Conservation (phyloP, 2,888 invertebrate genomes). For the Drosophila melanocephala region DNA sequence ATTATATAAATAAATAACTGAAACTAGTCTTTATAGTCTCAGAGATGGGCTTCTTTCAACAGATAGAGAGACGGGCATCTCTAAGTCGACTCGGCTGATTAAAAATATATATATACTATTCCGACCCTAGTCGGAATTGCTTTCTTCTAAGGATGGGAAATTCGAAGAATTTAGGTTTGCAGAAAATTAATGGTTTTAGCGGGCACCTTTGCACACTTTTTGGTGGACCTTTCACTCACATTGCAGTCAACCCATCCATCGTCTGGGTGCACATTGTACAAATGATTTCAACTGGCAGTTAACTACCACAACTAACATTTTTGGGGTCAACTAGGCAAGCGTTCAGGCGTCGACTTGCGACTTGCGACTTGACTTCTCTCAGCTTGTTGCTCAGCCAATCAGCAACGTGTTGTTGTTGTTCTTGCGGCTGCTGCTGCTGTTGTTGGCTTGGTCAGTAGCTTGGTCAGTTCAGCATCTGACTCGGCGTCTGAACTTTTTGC, state of each 20-base stretch:
- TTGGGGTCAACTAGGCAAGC: conserved; percentile 57
- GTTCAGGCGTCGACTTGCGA: conserved; percentile 47
- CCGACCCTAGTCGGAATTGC: background rate
- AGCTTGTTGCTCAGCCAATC: conserved; percentile 26
- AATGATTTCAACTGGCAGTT: conserved; percentile 44
- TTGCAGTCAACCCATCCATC: conserved; percentile 14
- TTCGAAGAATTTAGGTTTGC: conserved; percentile 1
- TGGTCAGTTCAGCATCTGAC: conserved; percentile 30
- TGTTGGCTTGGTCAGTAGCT: conserved; percentile 35
- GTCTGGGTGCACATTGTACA: conserved; percentile 29
- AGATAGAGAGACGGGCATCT: background rate
- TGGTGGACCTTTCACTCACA: conserved; percentile 41
- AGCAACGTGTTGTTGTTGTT: conserved; percentile 15
- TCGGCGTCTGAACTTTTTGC: conserved; percentile 42
- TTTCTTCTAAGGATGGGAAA: background rate
- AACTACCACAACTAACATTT: conserved; percentile 37
- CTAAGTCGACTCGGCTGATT: background rate
- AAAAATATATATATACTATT: background rate
- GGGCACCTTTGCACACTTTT: conserved; percentile 8
- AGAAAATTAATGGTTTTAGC: conserved; percentile 5
- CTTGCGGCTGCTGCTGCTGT: conserved; percentile 5
- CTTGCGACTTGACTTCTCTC: conserved; percentile 20
- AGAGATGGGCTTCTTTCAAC: background rate
- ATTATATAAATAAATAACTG: background rate
- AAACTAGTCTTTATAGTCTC: background rate